These are phyloP conservation scores for Anoplopoma fimbria DNA, from an alignment of 2,113 vertebrate species.

Conservation along the genomic window DNA sequence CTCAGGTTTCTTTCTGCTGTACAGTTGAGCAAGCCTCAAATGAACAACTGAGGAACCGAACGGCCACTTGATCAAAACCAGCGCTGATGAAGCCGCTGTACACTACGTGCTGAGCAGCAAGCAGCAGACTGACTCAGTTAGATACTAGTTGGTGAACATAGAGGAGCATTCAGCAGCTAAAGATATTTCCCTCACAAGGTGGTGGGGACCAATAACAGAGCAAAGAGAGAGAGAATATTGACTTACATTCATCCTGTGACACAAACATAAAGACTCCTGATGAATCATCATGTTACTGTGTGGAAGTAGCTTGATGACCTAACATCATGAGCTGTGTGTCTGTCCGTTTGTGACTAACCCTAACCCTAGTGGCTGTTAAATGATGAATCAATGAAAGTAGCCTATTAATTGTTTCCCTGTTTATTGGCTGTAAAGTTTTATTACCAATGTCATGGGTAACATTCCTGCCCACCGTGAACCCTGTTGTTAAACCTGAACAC, in stretches of 20 bases:
- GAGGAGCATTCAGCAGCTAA: neutral
- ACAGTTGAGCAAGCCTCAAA: neutral
- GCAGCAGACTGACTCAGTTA: neutral
- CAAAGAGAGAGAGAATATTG: no score
- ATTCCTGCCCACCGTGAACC: slow-evolving; percentile 4
- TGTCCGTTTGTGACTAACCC: no score
- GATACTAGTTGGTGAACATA: neutral
- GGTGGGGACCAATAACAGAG: no score
- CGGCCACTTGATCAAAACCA: neutral
- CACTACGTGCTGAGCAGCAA: no score
- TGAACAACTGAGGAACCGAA: neutral
- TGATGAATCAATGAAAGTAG: neutral
- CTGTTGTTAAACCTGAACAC: slow-evolving; percentile 6
- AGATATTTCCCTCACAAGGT: no score
- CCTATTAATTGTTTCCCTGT: neutral
- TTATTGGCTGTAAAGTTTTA: slow-evolving; percentile 12
- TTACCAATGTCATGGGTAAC: neutral
- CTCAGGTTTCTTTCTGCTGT: neutral
- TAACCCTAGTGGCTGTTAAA: neutral
- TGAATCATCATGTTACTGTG: neutral
- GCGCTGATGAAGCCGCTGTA: neutral
- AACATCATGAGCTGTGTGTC: neutral
- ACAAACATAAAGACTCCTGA: neutral
- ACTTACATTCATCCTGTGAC: neutral
- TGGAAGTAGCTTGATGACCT: no score